These are phyloP conservation scores for Drosophila melanogaster DNA, from an alignment of 1,140 invertebrate genomes.

Conservation along the genomic window DNA sequence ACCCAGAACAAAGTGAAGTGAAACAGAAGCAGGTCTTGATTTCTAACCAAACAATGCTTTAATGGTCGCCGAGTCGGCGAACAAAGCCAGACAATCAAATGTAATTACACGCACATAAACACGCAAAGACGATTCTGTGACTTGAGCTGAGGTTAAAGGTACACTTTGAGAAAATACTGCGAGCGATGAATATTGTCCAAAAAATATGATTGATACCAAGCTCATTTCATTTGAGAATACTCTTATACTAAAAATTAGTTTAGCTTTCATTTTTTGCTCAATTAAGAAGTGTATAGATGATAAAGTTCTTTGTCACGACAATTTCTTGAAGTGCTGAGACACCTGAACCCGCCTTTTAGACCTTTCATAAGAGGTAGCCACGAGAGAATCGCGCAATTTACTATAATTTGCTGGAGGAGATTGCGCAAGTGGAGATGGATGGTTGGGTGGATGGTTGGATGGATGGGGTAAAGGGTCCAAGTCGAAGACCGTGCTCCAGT, in stretches of 20 bases:
- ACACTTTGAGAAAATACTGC: slow-evolving; percentile 9
- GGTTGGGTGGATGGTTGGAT: neutral
- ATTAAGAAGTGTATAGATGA: no score
- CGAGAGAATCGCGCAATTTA: slow-evolving; percentile 75
- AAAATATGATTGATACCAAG: neutral
- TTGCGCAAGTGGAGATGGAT: slow-evolving; percentile 12
- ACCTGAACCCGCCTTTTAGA: slow-evolving; percentile 40
- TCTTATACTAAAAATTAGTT: no score
- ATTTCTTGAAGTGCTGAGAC: slow-evolving; percentile 8
- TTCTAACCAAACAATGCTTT: slow-evolving; percentile 60
- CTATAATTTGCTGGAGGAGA: slow-evolving; percentile 66
- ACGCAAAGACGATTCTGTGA: slow-evolving; percentile 54
- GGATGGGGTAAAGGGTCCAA: neutral
- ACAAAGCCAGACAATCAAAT: slow-evolving; percentile 75
- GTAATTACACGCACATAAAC: slow-evolving; percentile 83
- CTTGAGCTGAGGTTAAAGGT: neutral
- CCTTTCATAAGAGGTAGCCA: slow-evolving; percentile 49
- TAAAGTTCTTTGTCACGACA: neutral
- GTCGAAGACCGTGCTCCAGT: slow-evolving; percentile 50
- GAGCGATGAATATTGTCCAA: neutral
- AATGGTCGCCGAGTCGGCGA: slow-evolving; percentile 46
- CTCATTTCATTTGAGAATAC: no score
- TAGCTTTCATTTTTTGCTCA: no score
- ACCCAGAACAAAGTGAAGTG: slow-evolving; percentile 13
- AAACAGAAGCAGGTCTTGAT: slow-evolving; percentile 36